A percentile compares a stretch with the other conserved stretches of the same genome.
Evolutionary conservation across 1,140 invertebrate species (phyloP).

Genomic region (Rhizoglyphus robini): DNA sequence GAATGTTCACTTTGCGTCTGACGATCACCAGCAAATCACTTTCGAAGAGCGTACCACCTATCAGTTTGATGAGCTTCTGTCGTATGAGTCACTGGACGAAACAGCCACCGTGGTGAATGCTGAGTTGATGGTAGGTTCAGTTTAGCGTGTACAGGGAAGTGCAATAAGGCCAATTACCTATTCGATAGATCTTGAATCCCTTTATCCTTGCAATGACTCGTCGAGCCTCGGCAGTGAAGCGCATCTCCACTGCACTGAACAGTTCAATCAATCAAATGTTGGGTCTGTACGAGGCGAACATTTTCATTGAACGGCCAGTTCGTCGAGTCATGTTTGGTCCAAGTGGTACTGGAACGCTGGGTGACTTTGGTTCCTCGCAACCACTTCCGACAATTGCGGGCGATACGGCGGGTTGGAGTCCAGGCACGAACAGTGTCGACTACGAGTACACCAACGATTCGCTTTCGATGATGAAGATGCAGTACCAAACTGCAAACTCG

Average conservation of each 20-base stretch:
- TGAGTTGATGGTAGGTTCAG: background rate
- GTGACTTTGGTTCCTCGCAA: background rate
- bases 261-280: constrained; percentile 1
- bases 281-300: background rate
- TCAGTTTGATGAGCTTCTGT: constrained; percentile 15
- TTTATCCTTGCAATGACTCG: background rate
- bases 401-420: too few species aligned
- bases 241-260: background rate
- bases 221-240: background rate
- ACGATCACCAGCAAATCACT: background rate
- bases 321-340: constrained; percentile 12
- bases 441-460: background rate
- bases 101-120: constrained; percentile 4
- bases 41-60: constrained; percentile 3
- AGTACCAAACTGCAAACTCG: too few species aligned
- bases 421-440: background rate
- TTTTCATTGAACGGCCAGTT: constrained; percentile 12
- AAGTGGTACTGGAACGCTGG: background rate
- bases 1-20: background rate
- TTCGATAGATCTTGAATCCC: background rate
- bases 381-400: too few species aligned
- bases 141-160: background rate
- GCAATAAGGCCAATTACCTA: background rate
- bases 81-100: constrained; percentile 2
- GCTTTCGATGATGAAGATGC: background rate